These are phyloP conservation scores for Eristalinus aeneus DNA, from an alignment of 2,888 invertebrate genomes.

Conservation along the genomic window DNA sequence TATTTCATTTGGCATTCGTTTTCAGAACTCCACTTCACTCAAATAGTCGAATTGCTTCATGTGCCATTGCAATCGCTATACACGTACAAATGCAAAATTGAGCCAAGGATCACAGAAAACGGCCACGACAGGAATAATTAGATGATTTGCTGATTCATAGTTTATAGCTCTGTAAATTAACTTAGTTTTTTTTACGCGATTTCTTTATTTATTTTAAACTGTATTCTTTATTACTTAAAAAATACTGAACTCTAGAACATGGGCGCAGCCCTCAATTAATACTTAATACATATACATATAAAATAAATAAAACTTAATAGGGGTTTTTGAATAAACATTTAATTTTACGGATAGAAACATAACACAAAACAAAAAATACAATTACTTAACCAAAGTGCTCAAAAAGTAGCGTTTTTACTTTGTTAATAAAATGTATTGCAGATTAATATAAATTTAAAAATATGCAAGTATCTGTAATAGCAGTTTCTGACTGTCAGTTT, in stretches of 20 bases:
- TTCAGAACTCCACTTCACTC: slow-evolving; percentile 91
- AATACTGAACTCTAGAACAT: slow-evolving; percentile 24
- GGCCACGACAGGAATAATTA: slow-evolving; percentile 67
- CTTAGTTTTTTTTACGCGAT: slow-evolving; percentile 41
- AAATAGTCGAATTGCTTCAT: slow-evolving; percentile 92
- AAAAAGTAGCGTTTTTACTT: slow-evolving; percentile 70
- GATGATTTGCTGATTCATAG: slow-evolving; percentile 18
- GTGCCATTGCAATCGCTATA: slow-evolving; percentile 93
- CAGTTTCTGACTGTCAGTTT: slow-evolving; percentile 46
- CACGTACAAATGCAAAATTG: slow-evolving; percentile 80
- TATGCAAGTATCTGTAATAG: slow-evolving; percentile 44
- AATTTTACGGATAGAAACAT: slow-evolving; percentile 35
- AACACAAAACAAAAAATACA: slow-evolving; percentile 40
- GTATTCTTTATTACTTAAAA: slow-evolving; percentile 31
- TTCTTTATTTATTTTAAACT: slow-evolving; percentile 57
- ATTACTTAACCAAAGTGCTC: slow-evolving; percentile 71
- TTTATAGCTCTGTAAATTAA: slow-evolving; percentile 56
- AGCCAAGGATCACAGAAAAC: slow-evolving; percentile 72
- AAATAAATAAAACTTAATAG: slow-evolving; percentile 31
- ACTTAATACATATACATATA: slow-evolving; percentile 14
- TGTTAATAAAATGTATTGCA: slow-evolving; percentile 60
- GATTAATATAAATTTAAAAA: slow-evolving; percentile 37
- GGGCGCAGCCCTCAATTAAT: slow-evolving; percentile 51
- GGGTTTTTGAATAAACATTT: slow-evolving; percentile 38
- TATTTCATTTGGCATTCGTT: too few relatives aligned